A percentile compares a stretch with the other conserved stretches of the same genome.
These are phyloP conservation scores for Sinotaia quadrata DNA, from an alignment of 2,888 invertebrate species.

Conservation along the genomic window DNA sequence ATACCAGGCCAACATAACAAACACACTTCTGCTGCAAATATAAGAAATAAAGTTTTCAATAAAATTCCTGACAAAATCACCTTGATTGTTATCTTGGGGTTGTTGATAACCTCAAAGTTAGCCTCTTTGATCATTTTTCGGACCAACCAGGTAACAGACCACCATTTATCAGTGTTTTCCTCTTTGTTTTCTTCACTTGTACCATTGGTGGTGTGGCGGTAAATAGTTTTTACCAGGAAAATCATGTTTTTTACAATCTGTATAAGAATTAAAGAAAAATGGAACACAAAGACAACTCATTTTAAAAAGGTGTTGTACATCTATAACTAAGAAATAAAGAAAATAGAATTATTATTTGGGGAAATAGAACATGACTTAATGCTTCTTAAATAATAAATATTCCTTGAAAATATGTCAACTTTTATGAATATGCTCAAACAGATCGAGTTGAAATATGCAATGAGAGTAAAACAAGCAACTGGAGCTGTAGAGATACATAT, in stretches of 20 bases:
- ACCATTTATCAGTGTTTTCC: slow-evolving; percentile 9
- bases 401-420: too few relatives aligned
- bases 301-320: neutral
- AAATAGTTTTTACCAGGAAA: slow-evolving; percentile 77
- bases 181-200: slow-evolving; percentile 73
- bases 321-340: neutral
- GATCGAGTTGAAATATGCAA: too few relatives aligned
- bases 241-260: slow-evolving; percentile 81
- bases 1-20: too few relatives aligned
- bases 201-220: neutral
- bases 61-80: slow-evolving; percentile 74
- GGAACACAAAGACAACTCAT: neutral
- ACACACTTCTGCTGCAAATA: too few relatives aligned
- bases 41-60: too few relatives aligned
- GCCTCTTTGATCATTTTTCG: slow-evolving; percentile 83
- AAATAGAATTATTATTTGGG: too few relatives aligned
- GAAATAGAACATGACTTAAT: too few relatives aligned
- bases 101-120: slow-evolving; percentile 84
- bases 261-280: too few relatives aligned
- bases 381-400: too few relatives aligned
- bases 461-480: too few relatives aligned
- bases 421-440: too few relatives aligned
- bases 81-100: slow-evolving; percentile 80
- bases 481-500: too few relatives aligned
- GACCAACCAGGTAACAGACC: slow-evolving; percentile 70